Base-by-base conservation (phyloP, 2,888 invertebrate genomes). In the Anorthoa munda region DNA sequence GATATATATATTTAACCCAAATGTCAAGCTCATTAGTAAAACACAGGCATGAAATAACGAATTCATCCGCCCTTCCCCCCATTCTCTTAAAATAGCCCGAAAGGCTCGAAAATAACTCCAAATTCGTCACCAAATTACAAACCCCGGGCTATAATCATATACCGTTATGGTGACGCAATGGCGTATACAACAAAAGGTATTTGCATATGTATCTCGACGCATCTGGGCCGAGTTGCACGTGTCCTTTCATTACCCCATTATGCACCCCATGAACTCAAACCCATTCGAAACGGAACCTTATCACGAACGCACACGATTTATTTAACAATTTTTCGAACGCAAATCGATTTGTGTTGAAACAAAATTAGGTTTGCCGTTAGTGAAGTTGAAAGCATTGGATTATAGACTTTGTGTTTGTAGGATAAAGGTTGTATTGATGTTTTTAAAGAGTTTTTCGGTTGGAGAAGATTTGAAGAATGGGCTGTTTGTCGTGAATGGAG, bases 121-220 rank as follows among this genome's bases (percentile, higher is more conserved):
- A 85, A 86, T 88, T 87, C 84, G 86, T 69, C 59, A 64, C 75
- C 55, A 79, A 82, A 77, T 85, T 70, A 77, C 78, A 72, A 88
- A 86, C 78, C 77, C 74, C 79, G 86, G 91, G 88, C 91, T 86
- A 86, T 90, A 92, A 92, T 86, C 76, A 78, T 85, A 88, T 88
- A 88, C 94, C 93, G 94, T 93, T 93, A 94, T 83, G 85, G 84
- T 93, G 93, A 94, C 92, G 92, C 88, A 91, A 92, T 90, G 82
- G 79, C 82, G 88, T 92, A 91, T 93, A 95, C 94, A 94, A 95
- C 94, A 95, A 95, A 95, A 93, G 87, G 92, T 64, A 95, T 95
- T 95, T 95, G 94, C 95, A 95, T 95, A 92, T 90, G 92, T 93
- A 91, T 93, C 92, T 90, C 90, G 90, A 91, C 93, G 93, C 94